Conservation (phyloP, 2,797 vertebrate genomes). For the Myripristis murdjan region DNA sequence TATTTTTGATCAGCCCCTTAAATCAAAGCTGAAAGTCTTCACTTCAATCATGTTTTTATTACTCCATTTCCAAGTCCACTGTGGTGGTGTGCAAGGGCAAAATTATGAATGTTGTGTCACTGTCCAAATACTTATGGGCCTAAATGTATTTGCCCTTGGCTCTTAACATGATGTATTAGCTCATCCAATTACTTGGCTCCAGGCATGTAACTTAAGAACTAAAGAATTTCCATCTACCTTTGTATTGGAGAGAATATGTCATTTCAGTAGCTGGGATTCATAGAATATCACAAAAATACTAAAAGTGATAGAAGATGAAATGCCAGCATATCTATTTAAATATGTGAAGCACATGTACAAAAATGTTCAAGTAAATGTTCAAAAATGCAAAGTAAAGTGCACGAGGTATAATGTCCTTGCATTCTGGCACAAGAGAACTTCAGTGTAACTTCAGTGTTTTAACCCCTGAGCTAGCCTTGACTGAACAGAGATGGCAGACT, state of each 20-base stretch:
- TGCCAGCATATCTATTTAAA: neutral
- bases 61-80: too few species aligned
- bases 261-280: neutral
- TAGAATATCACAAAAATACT: constrained; percentile 6
- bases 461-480: neutral
- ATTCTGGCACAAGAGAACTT: constrained; percentile 24
- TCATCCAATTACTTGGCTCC: constrained; percentile 32
- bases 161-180: constrained; percentile 37
- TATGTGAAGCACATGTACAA: neutral
- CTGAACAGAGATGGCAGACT: neutral
- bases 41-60: too few species aligned
- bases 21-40: too few species aligned
- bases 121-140: too few species aligned
- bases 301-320: constrained; percentile 5
- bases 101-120: too few species aligned
- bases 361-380: constrained; percentile 7
- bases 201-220: constrained; percentile 19
- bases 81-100: too few species aligned
- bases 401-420: neutral
- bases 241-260: too few species aligned
- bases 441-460: constrained; percentile 21
- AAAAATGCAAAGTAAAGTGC: too few species aligned
- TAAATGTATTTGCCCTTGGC: constrained; percentile 18
- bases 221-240: neutral
- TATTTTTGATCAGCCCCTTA: too few species aligned